Evolutionary conservation across 1,140 invertebrate genomes (phyloP), one percentile per base, ranked within the genome.

Genomic region (Drosophila repletoides): DNA sequence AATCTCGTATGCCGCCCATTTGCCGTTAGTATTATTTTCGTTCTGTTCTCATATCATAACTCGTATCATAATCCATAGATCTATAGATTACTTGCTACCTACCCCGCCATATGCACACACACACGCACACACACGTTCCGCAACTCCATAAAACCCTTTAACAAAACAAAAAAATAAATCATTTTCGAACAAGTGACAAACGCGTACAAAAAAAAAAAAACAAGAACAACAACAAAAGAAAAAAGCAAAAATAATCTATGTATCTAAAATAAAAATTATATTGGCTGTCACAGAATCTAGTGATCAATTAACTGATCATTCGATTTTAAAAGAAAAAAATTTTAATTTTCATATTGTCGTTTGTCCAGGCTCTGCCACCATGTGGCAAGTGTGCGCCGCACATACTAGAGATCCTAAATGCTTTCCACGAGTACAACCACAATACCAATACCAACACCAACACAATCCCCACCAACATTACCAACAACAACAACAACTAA

Each of bases 1-100:
- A 89, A 70, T 86, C 88, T 68, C 88, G 84, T 79, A 88, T 89
- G 88, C 81, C 83, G 83, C 83, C 88, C 71, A 89, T 89, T 80
- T 89, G 88, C 81, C 88, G 88, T 89, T 89, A 89, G 88, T 89
- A 89, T 89, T 59, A 41, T 60, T 56, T 76, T 60, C 28, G 41
- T 56, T 72, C 31, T 56, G 68, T 83, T 71, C 48, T 53, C 34
- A 56, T 53, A 45, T 36, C 48, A 26, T 45, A 48, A 43, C 14
- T 34, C 52, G 38, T 31, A 52, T 46, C 68, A 48, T 52, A 66
- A 46, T 63, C 22, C 43, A 38, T 33, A 33, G 19, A 40, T 24
- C 21, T 38, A 33, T 22, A n/a, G n/a, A 5, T 31, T 1, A n/a
- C 31, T 22, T 12, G 10, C 15, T 3, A 19, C 22, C 49, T 2